Evolutionary conservation across 53 echinoderm and acorn worm genomes (phyloP), one percentile per base, ranked within the genome.

Genomic region (Paracentrotus lividus): DNA sequence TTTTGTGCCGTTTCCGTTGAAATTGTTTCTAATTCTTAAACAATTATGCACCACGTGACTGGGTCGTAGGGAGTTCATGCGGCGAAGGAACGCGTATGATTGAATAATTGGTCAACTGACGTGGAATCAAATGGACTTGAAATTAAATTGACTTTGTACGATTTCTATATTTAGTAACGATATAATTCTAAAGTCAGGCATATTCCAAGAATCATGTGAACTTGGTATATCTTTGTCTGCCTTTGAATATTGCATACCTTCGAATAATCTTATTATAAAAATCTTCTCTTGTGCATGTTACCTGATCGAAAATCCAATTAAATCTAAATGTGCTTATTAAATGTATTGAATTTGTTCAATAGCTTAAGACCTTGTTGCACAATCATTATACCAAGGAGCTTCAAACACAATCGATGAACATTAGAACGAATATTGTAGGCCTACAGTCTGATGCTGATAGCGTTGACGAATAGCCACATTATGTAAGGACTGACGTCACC

Each of bases 31-130:
- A 85, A 54, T 54, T 52, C 32, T 8, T 34, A 0, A 14, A 86
- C 86, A 86, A 81, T 81, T 81, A 77, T 45, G n/a, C 15, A 47
- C 56, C 86, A 81, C 81, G 49, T 86, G 86, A 56, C 56, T 36
- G 36, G 86, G 86, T 86, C 55, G 38, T 36, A 34, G 34, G 56
- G 12, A 53, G 56, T 32, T 86, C 56, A 55, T 29, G 49, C 49
- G 31, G 85, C 85, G 49, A 29, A 14, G 33, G 38, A 86, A 24
- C 86, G 86, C 36, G 86, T 38, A 56, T 86, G 54, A 54, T 86
- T 86, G 86, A 86, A 55, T 57, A 56, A 53, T 86, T 86, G 81
- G 47, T 81, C 81, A 81, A 45, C 47, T 49, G 36, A 16, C 40
- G 40, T 14, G 24, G 49, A 47, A 26, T 45, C 45, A 81, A 81